These are phyloP conservation scores for Sitobion miscanthi DNA, from an alignment of 1,140 invertebrate genomes.

Conservation along the genomic window DNA sequence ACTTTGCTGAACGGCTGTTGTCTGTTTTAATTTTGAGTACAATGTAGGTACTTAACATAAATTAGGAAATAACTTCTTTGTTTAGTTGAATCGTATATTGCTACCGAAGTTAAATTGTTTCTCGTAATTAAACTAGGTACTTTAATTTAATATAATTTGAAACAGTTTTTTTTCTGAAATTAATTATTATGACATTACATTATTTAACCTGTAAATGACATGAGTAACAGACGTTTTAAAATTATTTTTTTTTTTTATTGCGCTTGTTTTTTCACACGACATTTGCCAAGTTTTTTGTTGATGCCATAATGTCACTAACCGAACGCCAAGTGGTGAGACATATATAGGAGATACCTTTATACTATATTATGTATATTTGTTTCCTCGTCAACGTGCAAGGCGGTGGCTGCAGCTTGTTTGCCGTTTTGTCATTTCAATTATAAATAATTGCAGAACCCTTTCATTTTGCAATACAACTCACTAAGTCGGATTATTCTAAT, in stretches of 20 bases:
- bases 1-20: neutral
- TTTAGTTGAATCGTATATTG: slow-evolving; percentile 16
- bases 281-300: neutral
- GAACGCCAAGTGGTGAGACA: neutral
- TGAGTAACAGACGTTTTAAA: neutral
- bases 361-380: neutral
- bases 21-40: slow-evolving; percentile 8
- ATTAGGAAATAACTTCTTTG: slow-evolving; percentile 1
- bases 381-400: slow-evolving; percentile 1
- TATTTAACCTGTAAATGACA: slow-evolving; percentile 11
- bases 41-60: neutral
- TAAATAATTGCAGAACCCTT: neutral
- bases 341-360: neutral
- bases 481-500: neutral
- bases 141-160: slow-evolving; percentile 13
- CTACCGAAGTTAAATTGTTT: neutral
- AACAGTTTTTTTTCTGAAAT: neutral
- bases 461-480: neutral
- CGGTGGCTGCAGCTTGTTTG: neutral
- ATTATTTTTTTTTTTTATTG: neutral
- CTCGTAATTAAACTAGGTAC: neutral
- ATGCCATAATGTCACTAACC: neutral
- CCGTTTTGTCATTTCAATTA: neutral
- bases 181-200: slow-evolving; percentile 18
- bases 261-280: neutral